A percentile compares a stretch with the other conserved stretches of the same genome.
Conservation (phyloP, 2,888 invertebrate species). For the Dynastes grantii region DNA sequence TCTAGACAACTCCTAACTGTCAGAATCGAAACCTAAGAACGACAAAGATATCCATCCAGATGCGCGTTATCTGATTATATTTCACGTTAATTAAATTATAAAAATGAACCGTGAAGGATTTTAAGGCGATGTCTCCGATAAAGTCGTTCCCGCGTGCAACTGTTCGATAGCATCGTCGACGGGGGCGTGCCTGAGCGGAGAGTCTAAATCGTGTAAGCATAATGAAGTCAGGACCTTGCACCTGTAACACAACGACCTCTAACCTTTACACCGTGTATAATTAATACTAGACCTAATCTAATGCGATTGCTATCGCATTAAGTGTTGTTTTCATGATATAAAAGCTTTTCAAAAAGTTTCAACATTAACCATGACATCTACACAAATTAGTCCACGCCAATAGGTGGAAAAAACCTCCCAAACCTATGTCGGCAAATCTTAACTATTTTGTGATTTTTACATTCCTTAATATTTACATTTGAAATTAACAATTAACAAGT, state of each 20-base stretch:
- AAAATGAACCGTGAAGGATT: conserved; percentile 34
- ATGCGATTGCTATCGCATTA: conserved; percentile 36
- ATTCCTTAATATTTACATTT: too few relatives aligned
- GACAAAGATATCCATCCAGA: conserved; percentile 24
- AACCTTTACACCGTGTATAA: conserved; percentile 54
- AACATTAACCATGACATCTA: too few relatives aligned
- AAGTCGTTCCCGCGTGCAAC: conserved; percentile 12
- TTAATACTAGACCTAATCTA: conserved; percentile 55
- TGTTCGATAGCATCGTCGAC: not conserved
- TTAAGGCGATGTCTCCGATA: conserved; percentile 30
- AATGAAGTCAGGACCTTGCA: conserved; percentile 51
- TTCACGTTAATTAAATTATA: conserved; percentile 44
- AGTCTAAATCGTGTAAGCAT: conserved; percentile 53
- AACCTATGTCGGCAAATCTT: too few relatives aligned
- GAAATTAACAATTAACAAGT: too few relatives aligned
- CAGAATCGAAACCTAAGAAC: conserved; percentile 25
- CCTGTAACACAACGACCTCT: conserved; percentile 54
- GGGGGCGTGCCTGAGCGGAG: conserved; percentile 2
- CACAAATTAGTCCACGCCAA: too few relatives aligned
- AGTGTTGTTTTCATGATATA: too few relatives aligned
- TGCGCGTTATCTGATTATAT: conserved; percentile 26
- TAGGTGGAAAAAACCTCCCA: too few relatives aligned
- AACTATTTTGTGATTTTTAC: too few relatives aligned
- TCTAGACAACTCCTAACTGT: conserved; percentile 26
- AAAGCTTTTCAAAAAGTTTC: too few relatives aligned